Conservation (phyloP, 2,888 invertebrate genomes). For the Lomographa bimaculata region DNA sequence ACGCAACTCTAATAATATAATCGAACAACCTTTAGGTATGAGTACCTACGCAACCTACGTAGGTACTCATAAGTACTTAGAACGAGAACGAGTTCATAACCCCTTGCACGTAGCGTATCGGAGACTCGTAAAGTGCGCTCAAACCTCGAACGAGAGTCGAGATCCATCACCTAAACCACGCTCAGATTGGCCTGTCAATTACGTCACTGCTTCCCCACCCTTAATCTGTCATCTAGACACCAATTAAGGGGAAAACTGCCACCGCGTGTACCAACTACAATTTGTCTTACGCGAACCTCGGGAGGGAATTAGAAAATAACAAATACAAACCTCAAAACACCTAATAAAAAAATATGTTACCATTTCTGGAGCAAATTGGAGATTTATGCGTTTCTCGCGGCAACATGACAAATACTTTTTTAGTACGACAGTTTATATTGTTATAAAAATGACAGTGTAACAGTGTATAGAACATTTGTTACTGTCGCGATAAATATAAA, state of each 20-base stretch:
- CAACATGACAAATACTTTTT: slow-evolving; percentile 34
- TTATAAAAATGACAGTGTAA: slow-evolving; percentile 37
- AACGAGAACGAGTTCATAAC: slow-evolving; percentile 2
- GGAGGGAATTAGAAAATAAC: slow-evolving; percentile 31
- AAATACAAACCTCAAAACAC: slow-evolving; percentile 24
- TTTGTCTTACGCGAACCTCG: slow-evolving; percentile 60
- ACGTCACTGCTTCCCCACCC: slow-evolving; percentile 69
- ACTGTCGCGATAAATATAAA: slow-evolving; percentile 62
- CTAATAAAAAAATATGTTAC: slow-evolving; percentile 21
- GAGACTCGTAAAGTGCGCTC: too few species aligned
- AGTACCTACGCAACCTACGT: too few species aligned
- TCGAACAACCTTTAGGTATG: too few species aligned
- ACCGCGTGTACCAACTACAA: slow-evolving; percentile 57
- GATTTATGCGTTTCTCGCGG: slow-evolving; percentile 19
- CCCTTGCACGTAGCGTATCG: not conserved
- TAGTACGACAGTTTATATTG: slow-evolving; percentile 37
- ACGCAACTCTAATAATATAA: too few species aligned
- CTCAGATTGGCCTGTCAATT: slow-evolving; percentile 79
- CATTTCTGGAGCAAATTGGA: slow-evolving; percentile 16
- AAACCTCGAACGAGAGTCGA: too few species aligned
- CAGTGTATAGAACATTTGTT: slow-evolving; percentile 50
- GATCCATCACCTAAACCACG: slow-evolving; percentile 65
- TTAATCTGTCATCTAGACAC: slow-evolving; percentile 80
- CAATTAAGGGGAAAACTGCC: slow-evolving; percentile 74
- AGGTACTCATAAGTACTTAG: too few species aligned